Evolutionary conservation across 2,113 vertebrate species (phyloP), one percentile per base, ranked within the genome.

Genomic region (Cinclus cinclus): DNA sequence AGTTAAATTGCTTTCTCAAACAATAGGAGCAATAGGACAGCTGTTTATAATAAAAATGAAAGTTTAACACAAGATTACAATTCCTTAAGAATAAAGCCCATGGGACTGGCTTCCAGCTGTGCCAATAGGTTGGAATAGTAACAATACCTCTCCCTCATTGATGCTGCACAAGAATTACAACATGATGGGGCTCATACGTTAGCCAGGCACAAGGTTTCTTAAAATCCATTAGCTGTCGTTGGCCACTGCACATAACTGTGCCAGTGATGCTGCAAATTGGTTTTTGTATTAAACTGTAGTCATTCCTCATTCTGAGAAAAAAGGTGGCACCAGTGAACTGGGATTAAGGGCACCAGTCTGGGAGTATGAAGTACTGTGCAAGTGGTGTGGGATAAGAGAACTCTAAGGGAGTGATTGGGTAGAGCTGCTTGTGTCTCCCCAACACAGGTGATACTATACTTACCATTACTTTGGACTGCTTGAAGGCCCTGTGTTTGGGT

Each of bases 231-330:
- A 58, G 35, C 59, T 90, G 7, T 44, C 93, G 73, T 46, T 75
- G 84, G 85, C 74, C 63, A 39, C 22, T 25, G 62, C 2, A 1
- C 0, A 0, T 73, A 89, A 85, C 79, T 87, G 83, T 68, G 88
- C 69, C 62, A 68, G 75, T 73, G 62, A 58, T 76, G 75, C 81
- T 64, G 49, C 2, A 3, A 67, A 80, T 81, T 92, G 95, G 87
- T 75, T 93, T 95, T 86, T 86, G 64, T 39, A 56, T 95, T 91
- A 71, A 93, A 91, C 52, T 93, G 75, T 63, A 95, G 56, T 62
- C 62, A 70, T 96, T 83, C 71, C 59, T 95, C 84, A 74, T 94
- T 62, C 55, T n/a, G 76, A 44, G 83, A 55, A n/a, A 77, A 35
- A 58, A 82, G n/a, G 44, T 82, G 82, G 41, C 42, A 42, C 21